phyloP scores from a whole-genome alignment of 2,797 vertebrate genomes.

The Microtus agrestis region DNA sequence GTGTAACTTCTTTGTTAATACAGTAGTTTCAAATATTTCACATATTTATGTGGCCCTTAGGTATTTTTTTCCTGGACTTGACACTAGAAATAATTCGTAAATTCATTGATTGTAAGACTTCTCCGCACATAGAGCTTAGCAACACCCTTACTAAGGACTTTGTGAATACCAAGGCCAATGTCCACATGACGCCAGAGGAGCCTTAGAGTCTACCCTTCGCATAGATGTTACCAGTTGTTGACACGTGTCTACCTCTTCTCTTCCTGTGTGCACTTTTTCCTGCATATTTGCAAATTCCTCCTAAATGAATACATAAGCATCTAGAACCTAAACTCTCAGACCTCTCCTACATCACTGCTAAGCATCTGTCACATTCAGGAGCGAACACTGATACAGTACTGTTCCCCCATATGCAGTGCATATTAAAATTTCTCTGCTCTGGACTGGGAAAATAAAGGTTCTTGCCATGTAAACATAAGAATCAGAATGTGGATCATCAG shows the following conservation, averaged over 20 bases:
- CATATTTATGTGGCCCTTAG: not conserved
- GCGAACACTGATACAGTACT: not conserved
- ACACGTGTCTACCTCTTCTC: not conserved
- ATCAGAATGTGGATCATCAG: not conserved
- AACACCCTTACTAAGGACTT: slow-evolving; percentile 92
- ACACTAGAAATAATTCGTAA: not conserved
- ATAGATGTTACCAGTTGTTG: not conserved
- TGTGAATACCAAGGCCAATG: slow-evolving; percentile 94
- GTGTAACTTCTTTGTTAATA: not conserved
- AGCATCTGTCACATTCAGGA: not conserved
- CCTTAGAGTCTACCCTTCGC: slow-evolving; percentile 79
- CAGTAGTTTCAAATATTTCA: not conserved
- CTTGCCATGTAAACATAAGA: not conserved
- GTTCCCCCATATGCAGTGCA: rapidly evolving
- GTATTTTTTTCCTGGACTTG: not conserved
- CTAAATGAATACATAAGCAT: not conserved
- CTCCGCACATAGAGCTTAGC: slow-evolving; percentile 82
- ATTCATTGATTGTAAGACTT: not conserved
- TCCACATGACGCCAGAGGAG: slow-evolving; percentile 93
- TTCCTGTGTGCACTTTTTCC: not conserved
- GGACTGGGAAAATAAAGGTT: not conserved
- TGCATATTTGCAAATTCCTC: not conserved
- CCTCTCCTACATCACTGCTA: not conserved
- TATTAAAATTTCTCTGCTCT: not conserved
- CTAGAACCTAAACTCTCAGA: not conserved